Evolutionary conservation across 2,888 invertebrate species (phyloP).

Genomic region (Polyploca ridens): DNA sequence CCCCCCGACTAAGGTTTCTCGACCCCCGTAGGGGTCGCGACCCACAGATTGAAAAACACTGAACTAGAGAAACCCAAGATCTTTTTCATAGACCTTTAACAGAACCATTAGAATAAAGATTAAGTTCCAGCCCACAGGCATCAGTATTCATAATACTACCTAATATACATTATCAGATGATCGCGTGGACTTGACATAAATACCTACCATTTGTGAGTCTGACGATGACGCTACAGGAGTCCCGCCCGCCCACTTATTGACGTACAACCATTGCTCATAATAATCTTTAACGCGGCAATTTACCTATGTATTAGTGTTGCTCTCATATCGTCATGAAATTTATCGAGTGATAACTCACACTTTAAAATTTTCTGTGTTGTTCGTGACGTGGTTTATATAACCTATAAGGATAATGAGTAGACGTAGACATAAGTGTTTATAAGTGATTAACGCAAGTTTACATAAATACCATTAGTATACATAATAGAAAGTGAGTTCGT

Average conservation of each 20-base stretch:
- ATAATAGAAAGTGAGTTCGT: too few species aligned
- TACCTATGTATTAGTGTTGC: constrained; percentile 12
- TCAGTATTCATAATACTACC: constrained; percentile 15
- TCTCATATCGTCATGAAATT: not conserved
- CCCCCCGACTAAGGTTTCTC: too few species aligned
- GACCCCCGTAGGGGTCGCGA: too few species aligned
- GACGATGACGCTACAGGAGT: constrained; percentile 37
- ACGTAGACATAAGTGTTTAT: too few species aligned
- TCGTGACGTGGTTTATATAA: not conserved
- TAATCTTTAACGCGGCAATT: constrained; percentile 22
- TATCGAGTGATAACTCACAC: not conserved
- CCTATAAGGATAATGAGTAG: not conserved
- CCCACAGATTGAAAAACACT: too few species aligned
- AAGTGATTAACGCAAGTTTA: not conserved
- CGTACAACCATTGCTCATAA: constrained; percentile 33
- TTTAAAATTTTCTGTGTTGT: not conserved
- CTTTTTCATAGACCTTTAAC: not conserved
- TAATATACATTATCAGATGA: constrained; percentile 23
- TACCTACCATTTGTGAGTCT: constrained; percentile 47
- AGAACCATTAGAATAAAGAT: not conserved
- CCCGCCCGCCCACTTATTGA: constrained; percentile 53
- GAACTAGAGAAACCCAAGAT: not conserved
- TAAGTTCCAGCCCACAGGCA: not conserved
- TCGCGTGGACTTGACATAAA: constrained; percentile 49
- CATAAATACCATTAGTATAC: too few species aligned